A percentile compares a stretch with the other conserved stretches of the same genome.
phyloP scores from a whole-genome alignment of 2,113 vertebrate species.

The Pterocles gutturalis region DNA sequence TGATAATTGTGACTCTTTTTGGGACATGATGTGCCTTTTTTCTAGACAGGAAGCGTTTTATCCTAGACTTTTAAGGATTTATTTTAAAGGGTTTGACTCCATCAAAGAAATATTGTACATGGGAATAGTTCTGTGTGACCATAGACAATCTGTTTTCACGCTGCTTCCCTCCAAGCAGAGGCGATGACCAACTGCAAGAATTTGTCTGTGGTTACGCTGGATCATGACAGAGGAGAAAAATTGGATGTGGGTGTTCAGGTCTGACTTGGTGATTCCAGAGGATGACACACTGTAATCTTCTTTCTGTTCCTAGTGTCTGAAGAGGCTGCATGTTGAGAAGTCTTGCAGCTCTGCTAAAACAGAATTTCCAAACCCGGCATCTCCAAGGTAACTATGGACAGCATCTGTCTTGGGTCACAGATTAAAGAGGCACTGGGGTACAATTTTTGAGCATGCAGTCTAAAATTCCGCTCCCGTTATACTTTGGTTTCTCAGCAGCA shows the following conservation, averaged over 20 bases:
- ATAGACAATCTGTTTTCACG: background rate
- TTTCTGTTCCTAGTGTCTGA: constrained; percentile 48
- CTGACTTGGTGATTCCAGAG: background rate
- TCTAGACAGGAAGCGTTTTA: background rate
- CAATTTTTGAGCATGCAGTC: background rate
- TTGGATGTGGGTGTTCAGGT: background rate
- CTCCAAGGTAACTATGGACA: constrained; percentile 42
- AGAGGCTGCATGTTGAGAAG: constrained; percentile 50
- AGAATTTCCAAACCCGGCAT: background rate
- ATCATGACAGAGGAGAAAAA: background rate
- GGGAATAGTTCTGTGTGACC: background rate
- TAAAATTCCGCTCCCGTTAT: background rate
- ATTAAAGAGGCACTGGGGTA: background rate
- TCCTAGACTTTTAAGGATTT: background rate
- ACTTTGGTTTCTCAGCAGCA: background rate
- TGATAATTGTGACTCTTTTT: background rate
- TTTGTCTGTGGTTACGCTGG: background rate
- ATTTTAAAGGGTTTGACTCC: background rate
- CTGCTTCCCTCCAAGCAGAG: background rate
- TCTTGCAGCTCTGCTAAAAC: background rate
- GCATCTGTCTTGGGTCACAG: background rate
- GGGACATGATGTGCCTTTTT: background rate
- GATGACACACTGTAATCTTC: background rate
- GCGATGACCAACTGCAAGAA: background rate
- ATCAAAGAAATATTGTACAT: background rate